Evolutionary conservation across 2,797 vertebrate genomes (phyloP).

Genomic region (Artibeus jamaicensis): DNA sequence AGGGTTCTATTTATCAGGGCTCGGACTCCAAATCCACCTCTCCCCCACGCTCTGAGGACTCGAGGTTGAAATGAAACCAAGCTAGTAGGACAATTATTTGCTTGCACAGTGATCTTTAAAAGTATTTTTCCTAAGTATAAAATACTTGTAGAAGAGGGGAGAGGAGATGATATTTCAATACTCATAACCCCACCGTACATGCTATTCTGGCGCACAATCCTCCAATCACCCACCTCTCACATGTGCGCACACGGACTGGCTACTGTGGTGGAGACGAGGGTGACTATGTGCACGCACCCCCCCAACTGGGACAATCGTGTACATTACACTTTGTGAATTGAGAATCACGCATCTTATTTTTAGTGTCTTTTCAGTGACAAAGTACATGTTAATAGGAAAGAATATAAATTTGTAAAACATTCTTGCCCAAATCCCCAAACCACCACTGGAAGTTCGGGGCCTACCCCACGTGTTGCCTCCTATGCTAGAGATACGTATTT

Average conservation of each 20-base stretch:
- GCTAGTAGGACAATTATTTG: background rate
- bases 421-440: background rate
- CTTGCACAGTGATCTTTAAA: background rate
- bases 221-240: background rate
- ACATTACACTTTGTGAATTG: background rate
- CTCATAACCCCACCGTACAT: accelerated
- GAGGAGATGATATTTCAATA: background rate
- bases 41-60: background rate
- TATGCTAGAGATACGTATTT: background rate
- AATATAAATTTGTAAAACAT: background rate
- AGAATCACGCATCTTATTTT: background rate
- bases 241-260: accelerated
- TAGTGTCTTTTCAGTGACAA: background rate
- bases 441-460: background rate
- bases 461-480: background rate
- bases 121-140: background rate
- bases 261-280: background rate
- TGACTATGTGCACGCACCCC: accelerated
- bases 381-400: background rate
- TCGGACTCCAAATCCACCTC: background rate
- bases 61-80: background rate
- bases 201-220: background rate
- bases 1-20: background rate
- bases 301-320: background rate
- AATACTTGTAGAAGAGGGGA: background rate